phyloP scores from a whole-genome alignment of 2,797 vertebrate genomes.

The Lemur catta region DNA sequence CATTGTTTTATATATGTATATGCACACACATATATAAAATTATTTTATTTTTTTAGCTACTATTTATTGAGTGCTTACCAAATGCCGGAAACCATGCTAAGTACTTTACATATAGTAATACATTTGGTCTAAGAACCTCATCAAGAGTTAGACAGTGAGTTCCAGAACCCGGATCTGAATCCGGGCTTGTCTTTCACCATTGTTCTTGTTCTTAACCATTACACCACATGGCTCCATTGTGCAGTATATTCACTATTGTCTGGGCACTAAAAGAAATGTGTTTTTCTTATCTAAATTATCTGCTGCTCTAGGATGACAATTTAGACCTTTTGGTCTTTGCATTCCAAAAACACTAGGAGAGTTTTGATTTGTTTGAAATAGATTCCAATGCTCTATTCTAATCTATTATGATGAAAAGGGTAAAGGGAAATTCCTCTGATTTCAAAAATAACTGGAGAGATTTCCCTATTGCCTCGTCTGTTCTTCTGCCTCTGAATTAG shows the following conservation, averaged over 20 bases:
- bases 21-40: background rate
- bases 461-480: background rate
- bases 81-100: background rate
- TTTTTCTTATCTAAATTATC: background rate
- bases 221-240: background rate
- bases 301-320: background rate
- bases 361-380: constrained; percentile 14
- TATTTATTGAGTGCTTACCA: background rate
- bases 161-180: background rate
- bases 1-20: background rate
- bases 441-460: background rate
- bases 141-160: background rate
- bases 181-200: no score
- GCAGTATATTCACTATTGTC: no score
- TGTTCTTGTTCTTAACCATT: background rate
- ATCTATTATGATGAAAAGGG: background rate
- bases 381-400: background rate
- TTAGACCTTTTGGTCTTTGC: background rate
- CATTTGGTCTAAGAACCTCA: background rate
- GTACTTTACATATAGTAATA: background rate
- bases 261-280: background rate
- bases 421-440: background rate
- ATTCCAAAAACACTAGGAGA: background rate
- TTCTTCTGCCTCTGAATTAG: background rate
- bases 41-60: background rate